Evolutionary conservation across 2,113 vertebrate genomes (phyloP).

Genomic region (Montifringilla adamsi): DNA sequence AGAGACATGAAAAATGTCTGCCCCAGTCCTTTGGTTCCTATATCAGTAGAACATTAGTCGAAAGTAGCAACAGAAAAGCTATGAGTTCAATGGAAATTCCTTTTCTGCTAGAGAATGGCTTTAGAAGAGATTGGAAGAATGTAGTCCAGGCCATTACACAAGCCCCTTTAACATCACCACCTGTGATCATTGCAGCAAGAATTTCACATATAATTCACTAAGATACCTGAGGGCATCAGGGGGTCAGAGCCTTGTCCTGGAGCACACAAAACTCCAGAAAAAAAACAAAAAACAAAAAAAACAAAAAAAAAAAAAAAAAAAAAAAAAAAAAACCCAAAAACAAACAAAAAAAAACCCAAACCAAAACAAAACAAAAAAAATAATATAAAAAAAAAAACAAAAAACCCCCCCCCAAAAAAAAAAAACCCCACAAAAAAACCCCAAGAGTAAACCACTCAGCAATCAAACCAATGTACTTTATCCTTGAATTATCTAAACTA

Average conservation of each 20-base stretch:
- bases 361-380: background rate
- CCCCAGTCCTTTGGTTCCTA: background rate
- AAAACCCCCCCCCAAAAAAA: no score
- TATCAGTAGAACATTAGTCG: background rate
- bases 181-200: background rate
- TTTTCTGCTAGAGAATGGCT: background rate
- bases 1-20: background rate
- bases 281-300: background rate
- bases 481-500: background rate
- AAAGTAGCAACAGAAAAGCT: background rate
- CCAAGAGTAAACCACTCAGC: background rate
- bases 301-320: background rate
- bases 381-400: background rate
- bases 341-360: background rate
- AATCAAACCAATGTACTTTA: background rate
- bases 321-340: background rate
- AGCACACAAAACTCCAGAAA: background rate
- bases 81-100: background rate
- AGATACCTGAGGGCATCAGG: background rate
- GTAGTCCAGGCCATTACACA: background rate
- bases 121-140: background rate
- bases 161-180: background rate
- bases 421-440: background rate
- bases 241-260: background rate
- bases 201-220: background rate